Evolutionary conservation across 2,888 invertebrate species (phyloP), one percentile per base, ranked within the genome.

Genomic region (Capitulum mitella): DNA sequence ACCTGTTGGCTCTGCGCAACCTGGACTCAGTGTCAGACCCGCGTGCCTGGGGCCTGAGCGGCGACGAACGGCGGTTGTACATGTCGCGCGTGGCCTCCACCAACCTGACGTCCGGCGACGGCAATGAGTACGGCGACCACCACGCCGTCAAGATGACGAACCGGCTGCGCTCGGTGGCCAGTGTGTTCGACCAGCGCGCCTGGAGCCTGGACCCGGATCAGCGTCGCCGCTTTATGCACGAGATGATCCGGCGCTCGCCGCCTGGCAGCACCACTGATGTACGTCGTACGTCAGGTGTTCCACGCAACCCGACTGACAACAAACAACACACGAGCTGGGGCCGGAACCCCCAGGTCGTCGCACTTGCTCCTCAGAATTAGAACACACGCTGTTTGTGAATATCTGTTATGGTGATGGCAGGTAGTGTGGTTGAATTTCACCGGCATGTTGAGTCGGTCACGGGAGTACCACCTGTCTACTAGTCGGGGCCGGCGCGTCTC

Each of bases 81-180:
- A 70, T 70, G 70, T 22, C 22, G 22, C 70, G 70, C 70, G 70
- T 70, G 34, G 26, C 26, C 26, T 26, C 70, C 40, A 34, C 5
- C 40, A 37, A 3, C 6, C 40, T 70, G 16, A 70, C 37, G 2
- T 70, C 70, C 22, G 70, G 70, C 37, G 70, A 70, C 26, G 70
- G 70, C 1, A 70, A 70, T 12, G 70, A 40, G 40, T 70, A 34
- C 40, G 40, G 70, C 40, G 70, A 70, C 26, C 37, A 22, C 26
- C 70, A 70, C 70, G 70, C 37, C 26, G 70, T 70, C 12, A 70
- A 70, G 40, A 70, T 70, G 70, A 40, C 70, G 22, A 70, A 70
- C 26, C 70, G 70, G 70, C 22, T 70, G 37, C 37, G 70, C 22
- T 37, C 70, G 70, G 70, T 19, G 37, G 37, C 37, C 12, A 70